Percentiles rank a stretch among this genome's conserved stretches.
phyloP scores from a whole-genome alignment of 2,113 vertebrate species.

The Sander vitreus region DNA sequence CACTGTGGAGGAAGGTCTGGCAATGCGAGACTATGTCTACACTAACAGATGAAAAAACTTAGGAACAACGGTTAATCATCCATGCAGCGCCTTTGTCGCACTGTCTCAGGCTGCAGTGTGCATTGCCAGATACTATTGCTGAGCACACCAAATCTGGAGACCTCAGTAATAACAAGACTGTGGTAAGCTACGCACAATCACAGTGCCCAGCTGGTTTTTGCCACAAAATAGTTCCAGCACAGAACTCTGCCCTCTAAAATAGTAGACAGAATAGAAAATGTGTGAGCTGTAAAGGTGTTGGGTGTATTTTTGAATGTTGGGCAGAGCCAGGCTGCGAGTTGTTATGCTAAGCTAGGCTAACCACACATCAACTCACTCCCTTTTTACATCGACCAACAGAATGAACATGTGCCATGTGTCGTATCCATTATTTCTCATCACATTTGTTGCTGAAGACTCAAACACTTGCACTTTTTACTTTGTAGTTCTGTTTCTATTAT shows the following conservation, averaged over 20 bases:
- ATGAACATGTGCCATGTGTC: not conserved
- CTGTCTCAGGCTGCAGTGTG: not conserved
- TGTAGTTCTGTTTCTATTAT: not conserved
- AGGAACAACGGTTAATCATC: not conserved
- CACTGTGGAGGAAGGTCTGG: too few relatives aligned
- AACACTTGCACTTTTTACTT: not conserved
- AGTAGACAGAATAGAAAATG: not conserved
- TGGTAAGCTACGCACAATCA: not conserved
- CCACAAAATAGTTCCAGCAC: not conserved
- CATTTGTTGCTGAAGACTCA: not conserved
- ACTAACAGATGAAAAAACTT: too few relatives aligned
- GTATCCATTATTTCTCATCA: not conserved
- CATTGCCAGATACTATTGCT: not conserved
- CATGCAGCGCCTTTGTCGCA: not conserved
- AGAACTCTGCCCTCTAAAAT: not conserved
- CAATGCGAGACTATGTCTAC: too few relatives aligned
- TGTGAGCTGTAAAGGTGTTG: not conserved
- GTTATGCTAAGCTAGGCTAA: not conserved
- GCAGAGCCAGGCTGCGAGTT: too few relatives aligned
- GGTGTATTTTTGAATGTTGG: not conserved
- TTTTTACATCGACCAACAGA: not conserved
- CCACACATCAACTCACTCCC: not conserved
- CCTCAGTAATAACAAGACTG: conserved; percentile 5
- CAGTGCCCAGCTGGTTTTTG: not conserved
- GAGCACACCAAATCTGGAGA: not conserved